These are phyloP conservation scores for Euclidia mi DNA, from an alignment of 2,888 invertebrate species.

Conservation along the genomic window DNA sequence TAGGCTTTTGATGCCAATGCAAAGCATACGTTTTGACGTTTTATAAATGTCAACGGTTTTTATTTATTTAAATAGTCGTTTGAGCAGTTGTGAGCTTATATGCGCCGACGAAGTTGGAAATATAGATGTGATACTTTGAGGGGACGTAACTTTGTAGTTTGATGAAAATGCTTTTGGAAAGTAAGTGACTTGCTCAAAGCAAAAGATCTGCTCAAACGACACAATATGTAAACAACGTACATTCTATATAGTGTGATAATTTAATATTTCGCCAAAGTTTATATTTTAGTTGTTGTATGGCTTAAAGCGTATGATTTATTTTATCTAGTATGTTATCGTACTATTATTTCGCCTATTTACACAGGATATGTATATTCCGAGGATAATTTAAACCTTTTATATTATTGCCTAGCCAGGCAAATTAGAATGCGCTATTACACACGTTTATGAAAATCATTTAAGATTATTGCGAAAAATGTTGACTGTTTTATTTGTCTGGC, in stretches of 20 bases:
- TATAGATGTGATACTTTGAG: constrained; percentile 28
- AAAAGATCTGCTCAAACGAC: constrained; percentile 42
- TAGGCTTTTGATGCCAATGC: constrained; percentile 39
- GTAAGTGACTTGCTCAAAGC: constrained; percentile 41
- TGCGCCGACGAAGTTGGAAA: constrained; percentile 10
- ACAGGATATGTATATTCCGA: constrained; percentile 20
- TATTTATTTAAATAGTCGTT: constrained; percentile 42
- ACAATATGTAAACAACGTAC: constrained; percentile 39
- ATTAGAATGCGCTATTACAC: neutral
- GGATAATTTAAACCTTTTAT: constrained; percentile 28
- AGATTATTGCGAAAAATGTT: no score
- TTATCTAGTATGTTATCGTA: constrained; percentile 36
- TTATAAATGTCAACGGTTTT: constrained; percentile 30
- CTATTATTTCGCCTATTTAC: constrained; percentile 26
- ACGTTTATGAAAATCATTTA: no score
- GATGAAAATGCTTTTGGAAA: constrained; percentile 14
- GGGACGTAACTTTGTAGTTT: constrained; percentile 21
- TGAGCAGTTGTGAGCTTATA: constrained; percentile 25
- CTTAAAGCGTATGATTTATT: constrained; percentile 67
- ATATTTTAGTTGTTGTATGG: constrained; percentile 76
- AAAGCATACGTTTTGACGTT: constrained; percentile 33
- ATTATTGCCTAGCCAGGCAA: neutral
- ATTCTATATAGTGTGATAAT: constrained; percentile 74
- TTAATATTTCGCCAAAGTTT: constrained; percentile 81
- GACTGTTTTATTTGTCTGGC: no score